Evolutionary conservation across 2,797 vertebrate species (phyloP), one percentile per base, ranked within the genome.

Genomic region (Chloroceryle inda): DNA sequence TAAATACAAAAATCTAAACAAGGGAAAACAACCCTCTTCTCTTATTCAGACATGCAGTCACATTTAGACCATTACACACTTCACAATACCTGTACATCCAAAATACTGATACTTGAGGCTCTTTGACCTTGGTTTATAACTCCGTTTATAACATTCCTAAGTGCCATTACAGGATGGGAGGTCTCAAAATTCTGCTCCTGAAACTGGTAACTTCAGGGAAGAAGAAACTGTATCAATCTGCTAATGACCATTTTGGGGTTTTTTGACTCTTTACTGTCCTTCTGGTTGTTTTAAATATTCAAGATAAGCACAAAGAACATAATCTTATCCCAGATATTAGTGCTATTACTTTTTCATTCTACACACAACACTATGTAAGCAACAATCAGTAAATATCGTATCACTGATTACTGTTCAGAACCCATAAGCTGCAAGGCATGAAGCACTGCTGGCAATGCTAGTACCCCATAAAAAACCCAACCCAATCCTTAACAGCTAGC

Each of bases 351-450:
- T 45, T 50, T 68, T 19, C 47, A 38, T 42, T 74, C 62, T 59
- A 31, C 14, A 29, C 13, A 12, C 13, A 71, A 8, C 38, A 27
- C 7, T 19, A 8, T 4, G 18, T 40, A 49, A 85, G 7, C 64
- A 66, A n/a, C 0, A 40, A 40, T 13, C 38, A 40, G 38, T 40
- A 40, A 40, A 13, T 40, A 0, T 33, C 18, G 1, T 11, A 67
- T 24, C 37, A 47, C 23, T 24, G 7, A 38, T n/a, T 22, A 35
- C 6, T 81, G 8, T 24, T 81, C 44, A 74, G 33, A 86, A 20
- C 24, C 53, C 35, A 10, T 13, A 47, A 74, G 2, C 23, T 68
- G n/a, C 45, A 49, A 49, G 18, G 12, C 31, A 62, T 21, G 26
- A 66, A 71, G 55, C 72, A 69, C 0, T 63, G 21, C 75, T n/a